Percentiles rank a stretch among this genome's conserved stretches.
These are phyloP conservation scores for Drosophila parvula DNA, from an alignment of 1,140 invertebrate genomes.

Conservation along the genomic window DNA sequence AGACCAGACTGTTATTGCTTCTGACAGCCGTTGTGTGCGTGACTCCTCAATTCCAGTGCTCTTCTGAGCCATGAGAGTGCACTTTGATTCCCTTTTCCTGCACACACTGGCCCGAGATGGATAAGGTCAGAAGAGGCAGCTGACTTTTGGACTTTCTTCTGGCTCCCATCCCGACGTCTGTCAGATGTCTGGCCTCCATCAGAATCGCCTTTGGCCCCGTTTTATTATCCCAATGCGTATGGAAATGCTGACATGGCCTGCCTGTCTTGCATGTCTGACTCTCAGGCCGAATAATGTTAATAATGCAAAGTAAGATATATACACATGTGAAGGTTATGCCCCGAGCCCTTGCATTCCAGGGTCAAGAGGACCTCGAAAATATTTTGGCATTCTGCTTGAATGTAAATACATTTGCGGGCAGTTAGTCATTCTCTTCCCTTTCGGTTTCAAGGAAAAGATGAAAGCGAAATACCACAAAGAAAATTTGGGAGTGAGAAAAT, in stretches of 20 bases:
- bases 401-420: conserved; percentile 37
- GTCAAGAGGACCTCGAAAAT: conserved; percentile 24
- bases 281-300: conserved; percentile 35
- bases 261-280: conserved; percentile 33
- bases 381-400: conserved; percentile 25
- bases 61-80: conserved; percentile 38
- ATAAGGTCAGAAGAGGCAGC: conserved; percentile 9
- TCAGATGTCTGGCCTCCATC: conserved; percentile 41
- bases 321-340: conserved; percentile 23
- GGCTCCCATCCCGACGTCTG: conserved; percentile 11
- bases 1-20: background rate
- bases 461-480: conserved; percentile 34
- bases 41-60: conserved; percentile 2
- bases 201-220: conserved; percentile 16
- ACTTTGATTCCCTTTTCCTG: conserved; percentile 29
- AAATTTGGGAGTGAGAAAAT: conserved; percentile 13
- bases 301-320: conserved; percentile 42
- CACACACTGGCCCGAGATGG: conserved; percentile 18
- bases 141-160: conserved; percentile 35
- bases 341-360: conserved; percentile 29
- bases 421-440: conserved; percentile 4
- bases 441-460: conserved; percentile 4
- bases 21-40: background rate
- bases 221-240: conserved; percentile 51
- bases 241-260: conserved; percentile 29